These are phyloP conservation scores for Synergus itoensis DNA, from an alignment of 2,888 invertebrate species.

Conservation along the genomic window DNA sequence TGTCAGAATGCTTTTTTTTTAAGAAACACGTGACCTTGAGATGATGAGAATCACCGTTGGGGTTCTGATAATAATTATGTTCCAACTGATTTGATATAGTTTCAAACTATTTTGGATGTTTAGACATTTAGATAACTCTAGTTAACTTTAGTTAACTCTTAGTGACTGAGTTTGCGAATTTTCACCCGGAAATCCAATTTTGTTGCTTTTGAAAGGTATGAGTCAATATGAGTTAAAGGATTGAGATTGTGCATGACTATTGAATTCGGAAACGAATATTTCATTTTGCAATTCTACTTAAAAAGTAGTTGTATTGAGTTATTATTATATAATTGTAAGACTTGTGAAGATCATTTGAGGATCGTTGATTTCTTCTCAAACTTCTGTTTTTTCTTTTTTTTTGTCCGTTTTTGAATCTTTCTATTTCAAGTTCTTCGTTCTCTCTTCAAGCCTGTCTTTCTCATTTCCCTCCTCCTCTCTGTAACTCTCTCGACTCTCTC, in stretches of 20 bases:
- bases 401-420: conserved; percentile 34
- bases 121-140: background rate
- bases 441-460: conserved; percentile 22
- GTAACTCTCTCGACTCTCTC: conserved; percentile 34
- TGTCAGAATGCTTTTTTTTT: background rate
- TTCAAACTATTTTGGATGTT: background rate
- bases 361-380: background rate
- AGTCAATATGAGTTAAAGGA: background rate
- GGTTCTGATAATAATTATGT: background rate
- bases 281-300: background rate
- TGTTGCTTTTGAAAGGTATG: background rate
- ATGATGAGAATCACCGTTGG: background rate
- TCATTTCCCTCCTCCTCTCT: conserved; percentile 38
- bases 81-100: background rate
- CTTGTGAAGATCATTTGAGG: background rate
- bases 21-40: background rate
- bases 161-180: background rate
- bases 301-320: background rate
- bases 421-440: conserved; percentile 38
- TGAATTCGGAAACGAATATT: background rate
- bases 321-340: background rate
- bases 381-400: background rate
- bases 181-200: background rate
- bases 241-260: background rate
- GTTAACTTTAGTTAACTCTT: too few relatives aligned